phyloP scores from a whole-genome alignment of 2,888 invertebrate species.

The Ormyrus labotus region DNA sequence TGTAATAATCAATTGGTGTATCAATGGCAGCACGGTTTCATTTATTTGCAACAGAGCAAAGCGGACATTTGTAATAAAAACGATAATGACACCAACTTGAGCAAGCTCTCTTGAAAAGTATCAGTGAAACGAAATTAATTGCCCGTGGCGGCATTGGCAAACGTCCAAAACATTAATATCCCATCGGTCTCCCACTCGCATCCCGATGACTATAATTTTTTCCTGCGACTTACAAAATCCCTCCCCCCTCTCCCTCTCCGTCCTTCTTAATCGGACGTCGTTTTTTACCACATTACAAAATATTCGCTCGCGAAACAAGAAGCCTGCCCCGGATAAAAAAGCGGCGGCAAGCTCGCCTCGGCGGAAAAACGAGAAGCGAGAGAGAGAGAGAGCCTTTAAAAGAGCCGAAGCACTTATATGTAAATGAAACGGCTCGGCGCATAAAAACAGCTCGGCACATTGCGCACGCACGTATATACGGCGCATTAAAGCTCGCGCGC shows the following conservation, averaged over 20 bases:
- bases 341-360: neutral
- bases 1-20: too few relatives aligned
- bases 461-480: neutral
- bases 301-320: slow-evolving; percentile 25
- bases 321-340: neutral
- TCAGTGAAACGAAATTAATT: slow-evolving; percentile 36
- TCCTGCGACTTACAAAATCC: slow-evolving; percentile 25
- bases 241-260: neutral
- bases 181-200: neutral
- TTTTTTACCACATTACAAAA: slow-evolving; percentile 56
- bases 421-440: slow-evolving; percentile 45
- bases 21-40: too few relatives aligned
- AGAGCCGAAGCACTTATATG: slow-evolving; percentile 52
- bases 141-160: slow-evolving; percentile 19
- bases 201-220: slow-evolving; percentile 44
- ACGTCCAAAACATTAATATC: slow-evolving; percentile 32
- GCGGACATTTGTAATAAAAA: slow-evolving; percentile 35
- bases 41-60: too few relatives aligned
- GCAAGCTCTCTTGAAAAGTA: neutral
- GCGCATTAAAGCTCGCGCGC: neutral
- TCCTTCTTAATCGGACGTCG: slow-evolving; percentile 34
- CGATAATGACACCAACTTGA: slow-evolving; percentile 12
- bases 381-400: slow-evolving; percentile 33
- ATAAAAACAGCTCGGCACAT: slow-evolving; percentile 22
- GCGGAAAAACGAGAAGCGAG: slow-evolving; percentile 6